A percentile compares a stretch with the other conserved stretches of the same genome.
phyloP scores from a whole-genome alignment of 1,140 invertebrate species.

The Lethocerus indicus region DNA sequence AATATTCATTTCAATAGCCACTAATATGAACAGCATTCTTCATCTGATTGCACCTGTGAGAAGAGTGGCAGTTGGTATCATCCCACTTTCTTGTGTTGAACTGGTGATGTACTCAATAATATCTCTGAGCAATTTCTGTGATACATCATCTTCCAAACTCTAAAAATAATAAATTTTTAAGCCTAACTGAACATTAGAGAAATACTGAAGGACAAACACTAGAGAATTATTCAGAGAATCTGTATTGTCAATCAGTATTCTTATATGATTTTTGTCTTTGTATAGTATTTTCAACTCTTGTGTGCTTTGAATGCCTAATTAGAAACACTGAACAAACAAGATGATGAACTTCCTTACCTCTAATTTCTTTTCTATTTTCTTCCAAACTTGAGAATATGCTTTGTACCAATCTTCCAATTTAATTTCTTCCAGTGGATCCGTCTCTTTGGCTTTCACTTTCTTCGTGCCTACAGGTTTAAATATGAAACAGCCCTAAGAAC shows the following conservation, averaged over 20 bases:
- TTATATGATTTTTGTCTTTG: too few species aligned
- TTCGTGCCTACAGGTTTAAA: too few species aligned
- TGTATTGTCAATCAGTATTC: too few species aligned
- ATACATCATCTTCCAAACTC: slow-evolving; percentile 30
- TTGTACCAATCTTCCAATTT: slow-evolving; percentile 31
- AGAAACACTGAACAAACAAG: slow-evolving; percentile 11
- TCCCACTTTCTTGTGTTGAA: slow-evolving; percentile 20
- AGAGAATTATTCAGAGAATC: too few species aligned
- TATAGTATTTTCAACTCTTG: slow-evolving; percentile 4
- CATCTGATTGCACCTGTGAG: slow-evolving; percentile 32
- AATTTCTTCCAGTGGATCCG: slow-evolving; percentile 1
- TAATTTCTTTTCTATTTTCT: slow-evolving; percentile 27
- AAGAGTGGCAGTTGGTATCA: slow-evolving; percentile 37
- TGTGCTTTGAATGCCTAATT: slow-evolving; percentile 6
- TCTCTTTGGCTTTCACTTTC: too few species aligned
- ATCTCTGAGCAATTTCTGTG: slow-evolving; percentile 31
- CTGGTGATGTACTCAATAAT: slow-evolving; percentile 30
- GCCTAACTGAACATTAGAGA: too few species aligned
- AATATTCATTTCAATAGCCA: too few species aligned
- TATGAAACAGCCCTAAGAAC: too few species aligned
- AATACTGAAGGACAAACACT: too few species aligned
- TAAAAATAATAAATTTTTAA: slow-evolving; percentile 22
- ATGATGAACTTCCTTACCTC: slow-evolving; percentile 23
- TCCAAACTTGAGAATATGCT: slow-evolving; percentile 32
- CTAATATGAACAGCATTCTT: too few species aligned